Evolutionary conservation across 2,888 invertebrate species (phyloP).

Genomic region (Lithophane ornitopus): DNA sequence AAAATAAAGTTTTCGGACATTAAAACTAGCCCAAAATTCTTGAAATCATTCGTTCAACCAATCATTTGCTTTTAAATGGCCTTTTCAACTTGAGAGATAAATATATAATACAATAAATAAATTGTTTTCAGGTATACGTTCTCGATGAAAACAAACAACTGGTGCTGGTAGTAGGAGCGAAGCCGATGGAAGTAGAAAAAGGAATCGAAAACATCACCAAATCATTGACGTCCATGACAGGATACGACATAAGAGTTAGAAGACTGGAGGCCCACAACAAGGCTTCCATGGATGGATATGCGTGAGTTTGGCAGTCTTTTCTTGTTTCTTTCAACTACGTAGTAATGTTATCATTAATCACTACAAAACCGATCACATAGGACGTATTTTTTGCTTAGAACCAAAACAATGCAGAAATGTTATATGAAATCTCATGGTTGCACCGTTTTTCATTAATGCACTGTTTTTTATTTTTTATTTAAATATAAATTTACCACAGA

Average conservation of each 20-base stretch:
- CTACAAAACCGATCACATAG: too few species aligned
- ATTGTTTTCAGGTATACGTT: slow-evolving; percentile 92
- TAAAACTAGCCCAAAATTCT: background rate
- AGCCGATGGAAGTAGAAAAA: slow-evolving; percentile 94
- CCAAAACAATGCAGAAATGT: too few species aligned
- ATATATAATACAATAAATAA: too few species aligned
- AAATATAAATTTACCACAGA: too few species aligned
- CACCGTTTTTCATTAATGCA: too few species aligned
- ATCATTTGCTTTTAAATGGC: background rate
- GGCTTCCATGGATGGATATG: slow-evolving; percentile 91
- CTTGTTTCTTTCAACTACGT: background rate
- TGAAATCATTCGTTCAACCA: background rate
- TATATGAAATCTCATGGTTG: too few species aligned
- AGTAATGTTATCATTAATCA: too few species aligned
- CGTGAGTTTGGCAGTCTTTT: slow-evolving; percentile 88
- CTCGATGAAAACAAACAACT: slow-evolving; percentile 95
- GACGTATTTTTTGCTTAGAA: too few species aligned
- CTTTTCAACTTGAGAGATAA: background rate
- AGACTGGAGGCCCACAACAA: slow-evolving; percentile 94
- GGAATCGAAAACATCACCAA: slow-evolving; percentile 93
- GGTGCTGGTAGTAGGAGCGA: slow-evolving; percentile 94
- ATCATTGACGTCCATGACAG: slow-evolving; percentile 93
- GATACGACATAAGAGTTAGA: slow-evolving; percentile 94
- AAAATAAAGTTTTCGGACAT: too few species aligned
- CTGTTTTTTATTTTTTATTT: too few species aligned